A percentile compares a stretch with the other conserved stretches of the same genome.
phyloP scores from a whole-genome alignment of 2,113 vertebrate species.

The Phoxinus phoxinus region DNA sequence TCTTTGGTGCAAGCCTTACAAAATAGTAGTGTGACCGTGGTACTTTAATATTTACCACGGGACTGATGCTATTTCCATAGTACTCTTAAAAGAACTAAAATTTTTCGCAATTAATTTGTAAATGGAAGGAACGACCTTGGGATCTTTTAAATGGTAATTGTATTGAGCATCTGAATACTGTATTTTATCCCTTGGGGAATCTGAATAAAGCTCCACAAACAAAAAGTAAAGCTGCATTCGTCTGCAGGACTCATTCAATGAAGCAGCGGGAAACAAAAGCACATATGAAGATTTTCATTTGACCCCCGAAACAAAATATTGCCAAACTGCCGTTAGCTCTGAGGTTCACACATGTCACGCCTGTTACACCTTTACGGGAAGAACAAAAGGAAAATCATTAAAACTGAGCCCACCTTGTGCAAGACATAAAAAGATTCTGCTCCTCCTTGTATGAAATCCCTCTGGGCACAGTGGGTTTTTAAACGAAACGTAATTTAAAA shows the following conservation, averaged over 20 bases:
- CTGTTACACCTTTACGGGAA: slow-evolving; percentile 62
- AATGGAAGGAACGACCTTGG: neutral
- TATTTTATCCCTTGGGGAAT: neutral
- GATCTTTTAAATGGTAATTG: neutral
- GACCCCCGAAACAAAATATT: slow-evolving; percentile 44
- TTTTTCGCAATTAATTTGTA: neutral
- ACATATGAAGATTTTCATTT: slow-evolving; percentile 27
- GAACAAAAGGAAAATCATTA: slow-evolving; percentile 79
- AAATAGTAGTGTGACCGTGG: neutral
- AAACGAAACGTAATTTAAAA: slow-evolving; percentile 69
- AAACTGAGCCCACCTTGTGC: slow-evolving; percentile 74
- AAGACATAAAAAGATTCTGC: slow-evolving; percentile 75
- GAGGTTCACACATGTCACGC: slow-evolving; percentile 71
- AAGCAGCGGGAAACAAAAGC: slow-evolving; percentile 24
- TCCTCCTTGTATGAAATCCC: slow-evolving; percentile 73
- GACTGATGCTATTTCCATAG: neutral
- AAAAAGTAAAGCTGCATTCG: neutral
- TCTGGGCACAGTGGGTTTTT: slow-evolving; percentile 74
- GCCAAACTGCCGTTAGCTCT: slow-evolving; percentile 58
- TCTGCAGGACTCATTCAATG: slow-evolving; percentile 4
- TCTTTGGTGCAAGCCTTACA: neutral
- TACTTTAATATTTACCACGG: neutral
- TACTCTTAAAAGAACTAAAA: neutral
- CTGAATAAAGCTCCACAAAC: slow-evolving; percentile 5
- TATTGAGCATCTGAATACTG: neutral